Percentiles rank a stretch among this genome's conserved stretches.
Conservation (phyloP, 2,888 invertebrate species). For the Leptopterna dolabrata region DNA sequence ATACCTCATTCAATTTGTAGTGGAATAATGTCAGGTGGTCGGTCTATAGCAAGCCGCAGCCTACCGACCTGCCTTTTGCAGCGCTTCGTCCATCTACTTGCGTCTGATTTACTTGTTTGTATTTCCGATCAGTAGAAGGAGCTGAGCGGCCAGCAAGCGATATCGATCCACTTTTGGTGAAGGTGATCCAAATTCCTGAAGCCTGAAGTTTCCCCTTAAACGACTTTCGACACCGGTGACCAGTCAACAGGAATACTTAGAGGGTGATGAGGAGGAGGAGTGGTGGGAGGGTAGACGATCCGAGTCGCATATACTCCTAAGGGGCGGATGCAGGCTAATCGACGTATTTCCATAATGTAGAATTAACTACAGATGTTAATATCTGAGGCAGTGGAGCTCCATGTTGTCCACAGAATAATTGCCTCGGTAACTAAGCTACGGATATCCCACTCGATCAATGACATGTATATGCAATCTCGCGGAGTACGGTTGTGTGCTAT, state of each 20-base stretch:
- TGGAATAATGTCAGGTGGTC: too few relatives aligned
- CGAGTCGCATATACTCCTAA: neutral
- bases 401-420: conserved; percentile 44
- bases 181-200: too few relatives aligned
- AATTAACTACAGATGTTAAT: conserved; percentile 43
- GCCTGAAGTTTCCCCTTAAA: neutral
- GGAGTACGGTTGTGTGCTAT: neutral
- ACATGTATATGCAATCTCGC: conserved; percentile 27
- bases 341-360: conserved; percentile 29
- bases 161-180: neutral
- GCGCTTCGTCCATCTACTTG: too few relatives aligned
- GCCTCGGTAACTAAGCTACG: conserved; percentile 29
- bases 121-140: neutral
- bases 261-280: neutral
- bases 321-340: conserved; percentile 10
- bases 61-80: too few relatives aligned
- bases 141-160: neutral
- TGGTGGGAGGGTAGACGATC: too few relatives aligned
- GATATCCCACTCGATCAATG: conserved; percentile 24
- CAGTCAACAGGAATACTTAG: neutral
- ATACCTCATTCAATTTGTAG: too few relatives aligned
- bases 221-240: neutral
- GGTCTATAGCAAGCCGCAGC: too few relatives aligned
- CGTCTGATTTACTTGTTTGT: too few relatives aligned
- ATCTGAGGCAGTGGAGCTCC: conserved; percentile 16